Evolutionary conservation across 2,797 vertebrate species (phyloP).

Genomic region (Danio tinwini): DNA sequence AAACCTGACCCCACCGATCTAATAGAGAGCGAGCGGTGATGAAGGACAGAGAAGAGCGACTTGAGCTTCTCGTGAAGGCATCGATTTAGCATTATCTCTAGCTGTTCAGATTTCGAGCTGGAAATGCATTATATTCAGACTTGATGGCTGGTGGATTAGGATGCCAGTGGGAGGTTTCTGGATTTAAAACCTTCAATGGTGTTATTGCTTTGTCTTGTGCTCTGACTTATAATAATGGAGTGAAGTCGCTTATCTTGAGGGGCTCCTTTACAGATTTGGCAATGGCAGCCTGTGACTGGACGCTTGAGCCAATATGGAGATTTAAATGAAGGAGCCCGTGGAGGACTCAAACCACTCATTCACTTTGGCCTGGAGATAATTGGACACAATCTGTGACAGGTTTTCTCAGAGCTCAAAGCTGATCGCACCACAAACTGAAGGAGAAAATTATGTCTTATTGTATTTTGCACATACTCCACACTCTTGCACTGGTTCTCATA

Average conservation of each 20-base stretch:
- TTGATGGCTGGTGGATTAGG: neutral
- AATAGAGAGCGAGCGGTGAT: constrained; percentile 10
- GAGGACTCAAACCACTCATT: constrained; percentile 38
- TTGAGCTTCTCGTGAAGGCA: neutral
- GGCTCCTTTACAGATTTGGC: constrained; percentile 40
- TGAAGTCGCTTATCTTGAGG: constrained; percentile 41
- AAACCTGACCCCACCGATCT: constrained; percentile 33
- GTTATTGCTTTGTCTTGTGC: constrained; percentile 5
- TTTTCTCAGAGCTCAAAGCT: constrained; percentile 42
- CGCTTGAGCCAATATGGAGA: constrained; percentile 37
- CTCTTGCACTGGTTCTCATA: neutral
- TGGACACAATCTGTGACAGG: constrained; percentile 51
- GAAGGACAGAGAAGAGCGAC: neutral
- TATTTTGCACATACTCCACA: neutral
- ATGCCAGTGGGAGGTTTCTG: neutral
- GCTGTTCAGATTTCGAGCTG: neutral
- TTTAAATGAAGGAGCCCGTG: constrained; percentile 47
- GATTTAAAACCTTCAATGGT: neutral
- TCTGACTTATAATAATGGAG: neutral
- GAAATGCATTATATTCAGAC: constrained; percentile 25
- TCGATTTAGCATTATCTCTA: constrained; percentile 5
- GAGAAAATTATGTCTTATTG: neutral
- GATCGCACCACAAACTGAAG: neutral
- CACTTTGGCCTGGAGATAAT: constrained; percentile 53
- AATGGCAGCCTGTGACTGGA: constrained; percentile 40